Conservation (phyloP, 35 echinoderm and acorn worm species). For the Amphiura filiformis region DNA sequence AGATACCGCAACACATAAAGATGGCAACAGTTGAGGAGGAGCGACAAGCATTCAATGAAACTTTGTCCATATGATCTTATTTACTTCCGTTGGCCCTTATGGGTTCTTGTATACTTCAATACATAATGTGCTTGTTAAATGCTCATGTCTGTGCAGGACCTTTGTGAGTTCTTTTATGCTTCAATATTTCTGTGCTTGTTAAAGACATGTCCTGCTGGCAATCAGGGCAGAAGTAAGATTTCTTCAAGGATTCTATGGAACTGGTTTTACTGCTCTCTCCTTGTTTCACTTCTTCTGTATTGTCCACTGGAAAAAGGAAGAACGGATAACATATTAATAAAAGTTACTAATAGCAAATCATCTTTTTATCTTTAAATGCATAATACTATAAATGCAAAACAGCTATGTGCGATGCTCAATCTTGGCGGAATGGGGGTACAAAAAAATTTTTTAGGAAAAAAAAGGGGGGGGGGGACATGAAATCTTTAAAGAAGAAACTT, state of each 20-base stretch:
- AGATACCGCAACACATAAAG: no score
- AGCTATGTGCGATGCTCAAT: background rate
- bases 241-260: conserved; percentile 44
- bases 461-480: no score
- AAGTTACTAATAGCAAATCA: background rate
- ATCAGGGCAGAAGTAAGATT: conserved; percentile 54
- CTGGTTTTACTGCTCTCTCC: background rate
- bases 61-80: no score
- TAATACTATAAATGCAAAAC: background rate
- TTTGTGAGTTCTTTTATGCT: conserved; percentile 73
- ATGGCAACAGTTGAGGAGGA: no score
- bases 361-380: background rate
- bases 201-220: conserved; percentile 81
- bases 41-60: no score
- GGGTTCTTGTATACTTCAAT: no score
- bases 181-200: conserved; percentile 75
- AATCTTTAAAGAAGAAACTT: background rate
- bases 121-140: no score
- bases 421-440: no score
- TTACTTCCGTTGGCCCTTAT: no score
- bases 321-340: no score
- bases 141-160: background rate
- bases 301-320: background rate
- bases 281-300: background rate
- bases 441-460: no score